Conservation (phyloP, 2,888 invertebrate species). For the Catonia carolina region DNA sequence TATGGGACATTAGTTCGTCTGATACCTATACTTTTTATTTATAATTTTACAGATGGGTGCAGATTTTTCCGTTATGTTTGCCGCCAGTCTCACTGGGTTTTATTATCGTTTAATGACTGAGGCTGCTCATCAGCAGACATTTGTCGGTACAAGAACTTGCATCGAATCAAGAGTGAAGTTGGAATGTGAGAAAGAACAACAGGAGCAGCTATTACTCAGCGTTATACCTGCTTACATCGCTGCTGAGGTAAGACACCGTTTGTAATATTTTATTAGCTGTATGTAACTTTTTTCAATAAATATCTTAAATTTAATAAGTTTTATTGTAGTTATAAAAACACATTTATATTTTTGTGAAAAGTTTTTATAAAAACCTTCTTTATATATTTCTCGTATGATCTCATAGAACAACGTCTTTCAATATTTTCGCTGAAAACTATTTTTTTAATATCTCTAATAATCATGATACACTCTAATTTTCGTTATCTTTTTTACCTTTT, state of each 20-base stretch:
- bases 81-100: constrained; percentile 74
- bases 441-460: no score
- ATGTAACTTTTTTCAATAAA: background rate
- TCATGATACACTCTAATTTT: no score
- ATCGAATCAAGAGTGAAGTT: constrained; percentile 87
- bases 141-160: constrained; percentile 82
- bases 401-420: no score
- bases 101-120: constrained; percentile 87
- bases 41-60: constrained; percentile 64
- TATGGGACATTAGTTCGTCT: no score
- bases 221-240: constrained; percentile 94
- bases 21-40: no score
- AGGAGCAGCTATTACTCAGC: constrained; percentile 83
- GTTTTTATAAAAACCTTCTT: no score
- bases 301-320: no score
- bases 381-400: no score
- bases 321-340: no score
- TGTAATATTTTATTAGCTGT: background rate
- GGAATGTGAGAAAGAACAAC: constrained; percentile 88
- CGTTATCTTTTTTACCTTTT: no score
- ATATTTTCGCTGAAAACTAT: no score
- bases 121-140: constrained; percentile 78
- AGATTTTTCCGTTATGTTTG: constrained; percentile 67
- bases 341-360: no score
- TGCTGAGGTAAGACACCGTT: constrained; percentile 66